Evolutionary conservation across 2,113 vertebrate genomes (phyloP).

Genomic region (Leucosticte australis): DNA sequence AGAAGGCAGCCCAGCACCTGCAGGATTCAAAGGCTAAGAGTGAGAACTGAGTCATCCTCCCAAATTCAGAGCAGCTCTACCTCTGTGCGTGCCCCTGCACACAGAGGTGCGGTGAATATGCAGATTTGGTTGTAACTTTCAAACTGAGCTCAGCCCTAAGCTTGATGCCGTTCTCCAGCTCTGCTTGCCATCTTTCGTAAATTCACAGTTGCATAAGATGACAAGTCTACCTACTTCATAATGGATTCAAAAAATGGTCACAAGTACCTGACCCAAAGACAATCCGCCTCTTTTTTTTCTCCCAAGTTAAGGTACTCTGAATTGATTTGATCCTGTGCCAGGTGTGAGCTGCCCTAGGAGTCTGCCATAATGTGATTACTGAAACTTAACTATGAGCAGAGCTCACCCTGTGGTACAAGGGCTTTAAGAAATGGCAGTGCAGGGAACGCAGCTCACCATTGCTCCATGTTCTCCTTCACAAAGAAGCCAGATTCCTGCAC

Average conservation of each 20-base stretch:
- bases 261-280: not conserved
- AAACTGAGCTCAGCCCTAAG: slow-evolving; percentile 13
- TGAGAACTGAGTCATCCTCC: slow-evolving; percentile 41
- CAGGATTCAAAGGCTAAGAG: slow-evolving; percentile 42
- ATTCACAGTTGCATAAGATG: not conserved
- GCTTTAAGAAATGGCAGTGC: fast-evolving
- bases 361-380: not conserved
- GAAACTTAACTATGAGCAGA: not conserved
- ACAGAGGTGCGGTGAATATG: not conserved
- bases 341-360: not conserved
- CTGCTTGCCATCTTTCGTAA: not conserved
- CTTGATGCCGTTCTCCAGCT: not conserved
- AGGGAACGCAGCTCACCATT: slow-evolving; percentile 67
- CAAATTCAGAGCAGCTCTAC: not conserved
- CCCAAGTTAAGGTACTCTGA: not conserved
- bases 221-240: not conserved
- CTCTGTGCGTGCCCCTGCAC: not conserved
- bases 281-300: not conserved
- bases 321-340: fast-evolving
- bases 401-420: fast-evolving
- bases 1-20: slow-evolving; percentile 27
- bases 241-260: not conserved
- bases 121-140: slow-evolving; percentile 43
- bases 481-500: slow-evolving; percentile 54
- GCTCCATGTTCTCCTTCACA: slow-evolving; percentile 74